A percentile compares a stretch with the other conserved stretches of the same genome.
These are phyloP conservation scores for Macaca nemestrina DNA, from an alignment of 2,113 vertebrate genomes.

Conservation along the genomic window DNA sequence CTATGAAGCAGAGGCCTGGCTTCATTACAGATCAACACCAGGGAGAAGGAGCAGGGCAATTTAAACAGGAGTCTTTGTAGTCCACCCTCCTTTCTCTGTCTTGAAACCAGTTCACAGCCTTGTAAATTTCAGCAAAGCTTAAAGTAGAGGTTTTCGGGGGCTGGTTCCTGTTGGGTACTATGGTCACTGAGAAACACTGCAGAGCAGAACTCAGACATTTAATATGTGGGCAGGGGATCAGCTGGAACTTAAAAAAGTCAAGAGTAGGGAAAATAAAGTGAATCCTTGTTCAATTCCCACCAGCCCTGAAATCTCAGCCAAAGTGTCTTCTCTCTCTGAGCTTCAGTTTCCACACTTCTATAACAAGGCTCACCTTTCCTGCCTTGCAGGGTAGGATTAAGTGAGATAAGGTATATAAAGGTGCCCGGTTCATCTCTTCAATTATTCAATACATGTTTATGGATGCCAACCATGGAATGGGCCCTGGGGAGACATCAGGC, in stretches of 20 bases:
- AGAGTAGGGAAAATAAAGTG: neutral
- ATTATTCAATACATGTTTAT: no score
- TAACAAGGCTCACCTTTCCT: neutral
- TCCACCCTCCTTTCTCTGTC: neutral
- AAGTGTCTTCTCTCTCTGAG: neutral
- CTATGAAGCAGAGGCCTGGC: neutral
- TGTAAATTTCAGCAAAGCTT: neutral
- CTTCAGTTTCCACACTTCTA: neutral
- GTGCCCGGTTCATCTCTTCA: no score
- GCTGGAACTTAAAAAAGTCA: neutral
- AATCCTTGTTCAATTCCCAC: neutral
- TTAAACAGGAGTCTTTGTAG: fast-evolving
- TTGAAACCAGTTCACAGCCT: neutral
- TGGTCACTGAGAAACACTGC: neutral
- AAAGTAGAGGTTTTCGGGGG: neutral
- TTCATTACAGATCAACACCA: neutral
- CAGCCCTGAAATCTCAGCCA: neutral
- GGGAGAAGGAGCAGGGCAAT: no score
- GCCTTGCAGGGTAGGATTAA: neutral
- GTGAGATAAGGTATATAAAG: neutral
- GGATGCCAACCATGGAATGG: neutral
- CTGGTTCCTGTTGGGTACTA: neutral
- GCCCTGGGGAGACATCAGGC: neutral
- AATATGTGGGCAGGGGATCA: fast-evolving
- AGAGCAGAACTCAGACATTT: neutral